Base-by-base conservation (phyloP, 2,797 vertebrate species). In the Coracias cyanogaster region DNA sequence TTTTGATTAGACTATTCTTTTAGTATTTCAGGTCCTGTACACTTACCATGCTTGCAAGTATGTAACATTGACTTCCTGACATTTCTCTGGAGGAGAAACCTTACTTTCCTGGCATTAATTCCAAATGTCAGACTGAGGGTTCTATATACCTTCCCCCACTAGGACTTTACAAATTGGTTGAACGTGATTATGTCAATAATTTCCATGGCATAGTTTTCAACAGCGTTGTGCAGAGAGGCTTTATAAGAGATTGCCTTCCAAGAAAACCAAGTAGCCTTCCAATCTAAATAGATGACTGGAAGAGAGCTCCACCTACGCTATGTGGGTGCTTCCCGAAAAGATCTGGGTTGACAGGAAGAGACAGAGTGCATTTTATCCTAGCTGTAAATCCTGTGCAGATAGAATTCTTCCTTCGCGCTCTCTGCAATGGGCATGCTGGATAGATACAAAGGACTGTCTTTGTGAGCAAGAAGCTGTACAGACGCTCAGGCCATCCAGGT, bases 221-320 rank as follows among this genome's bases (percentile, higher is more conserved):
- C 46, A 91, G 21, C 4, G 1, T 94, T 82, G 65, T 82, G 46
- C 55, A 52, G 16, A 49, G 58, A 31, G 51, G 69, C 20, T 51
- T 94, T 19, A 18, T 45, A 83, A 76, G n/a, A 64, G 48, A 65
- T 86, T 7, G 0, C 37, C 41, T 95, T 96, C 89, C 90, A 86
- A 95, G 84, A 95, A 95, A 95, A 91, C 45, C 58, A 90, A 82
- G 45, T 67, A 8, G 18, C 24, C 18, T 92, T 95, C 89, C 92
- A 93, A 77, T 55, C 62, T 83, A 93, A 95, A 94, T 4, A 92
- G 39, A 54, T 81, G 74, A 74, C 58, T 91, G 80, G 81, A 89
- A 89, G 55, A 83, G 43, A 92, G 13, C 16, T 52, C 41, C 51
- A 71, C 33, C 76, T 79, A 72, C 3, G 12, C 16, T 43, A 4